Percentiles rank a stretch among this genome's conserved stretches.
Evolutionary conservation across 2,113 vertebrate genomes (phyloP).

Genomic region (Mohoua ochrocephala): DNA sequence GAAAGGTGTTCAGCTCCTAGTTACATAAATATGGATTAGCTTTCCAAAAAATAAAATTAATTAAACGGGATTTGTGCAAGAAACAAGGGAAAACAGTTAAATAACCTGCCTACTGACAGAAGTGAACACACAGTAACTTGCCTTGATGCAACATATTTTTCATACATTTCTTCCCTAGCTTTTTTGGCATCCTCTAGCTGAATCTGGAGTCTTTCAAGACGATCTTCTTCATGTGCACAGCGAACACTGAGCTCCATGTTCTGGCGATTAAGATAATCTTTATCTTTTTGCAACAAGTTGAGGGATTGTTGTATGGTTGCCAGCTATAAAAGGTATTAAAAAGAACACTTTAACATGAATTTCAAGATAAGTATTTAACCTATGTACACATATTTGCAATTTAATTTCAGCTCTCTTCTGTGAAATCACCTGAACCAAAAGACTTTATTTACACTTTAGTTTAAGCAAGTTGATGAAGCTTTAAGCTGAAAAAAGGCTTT

Average conservation of each 20-base stretch:
- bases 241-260: slow-evolving; percentile 93
- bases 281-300: slow-evolving; percentile 92
- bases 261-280: slow-evolving; percentile 92
- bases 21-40: background rate
- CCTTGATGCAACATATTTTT: slow-evolving; percentile 95
- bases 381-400: background rate
- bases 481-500: background rate
- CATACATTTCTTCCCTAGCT: slow-evolving; percentile 90
- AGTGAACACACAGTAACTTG: background rate
- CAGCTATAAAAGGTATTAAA: slow-evolving; percentile 71
- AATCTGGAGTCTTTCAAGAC: slow-evolving; percentile 86
- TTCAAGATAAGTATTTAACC: background rate
- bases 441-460: background rate
- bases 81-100: background rate
- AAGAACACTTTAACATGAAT: background rate
- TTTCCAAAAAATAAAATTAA: background rate
- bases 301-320: slow-evolving; percentile 84
- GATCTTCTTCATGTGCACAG: slow-evolving; percentile 89
- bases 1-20: background rate
- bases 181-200: slow-evolving; percentile 93
- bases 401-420: background rate
- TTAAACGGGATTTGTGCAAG: background rate
- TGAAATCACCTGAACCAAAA: background rate
- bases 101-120: background rate
- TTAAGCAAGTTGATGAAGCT: background rate